These are phyloP conservation scores for Lapara coniferarum DNA, from an alignment of 2,888 invertebrate species.

Conservation along the genomic window DNA sequence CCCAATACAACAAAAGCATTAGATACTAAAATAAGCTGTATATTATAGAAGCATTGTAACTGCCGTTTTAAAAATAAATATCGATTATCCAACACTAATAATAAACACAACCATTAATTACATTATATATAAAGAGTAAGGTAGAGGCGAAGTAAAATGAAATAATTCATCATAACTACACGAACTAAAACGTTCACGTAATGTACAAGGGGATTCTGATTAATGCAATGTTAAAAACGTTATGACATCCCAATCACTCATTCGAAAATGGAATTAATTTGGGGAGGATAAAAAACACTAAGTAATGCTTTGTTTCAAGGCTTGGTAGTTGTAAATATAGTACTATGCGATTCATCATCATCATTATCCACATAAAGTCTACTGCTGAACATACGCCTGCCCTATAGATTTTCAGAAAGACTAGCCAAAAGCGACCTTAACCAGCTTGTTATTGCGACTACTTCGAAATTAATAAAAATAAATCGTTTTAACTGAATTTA, in stretches of 20 bases:
- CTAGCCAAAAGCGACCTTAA: too few relatives aligned
- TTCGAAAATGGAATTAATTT: slow-evolving; percentile 22
- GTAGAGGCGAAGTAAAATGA: not conserved
- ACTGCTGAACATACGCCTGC: too few relatives aligned
- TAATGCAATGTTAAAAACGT: slow-evolving; percentile 20
- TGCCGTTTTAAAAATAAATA: too few relatives aligned
- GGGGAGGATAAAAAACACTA: not conserved
- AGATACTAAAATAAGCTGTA: too few relatives aligned
- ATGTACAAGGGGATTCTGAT: slow-evolving; percentile 8
- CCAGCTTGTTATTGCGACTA: too few relatives aligned
- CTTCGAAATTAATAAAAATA: too few relatives aligned
- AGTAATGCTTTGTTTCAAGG: slow-evolving; percentile 9
- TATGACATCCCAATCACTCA: slow-evolving; percentile 18
- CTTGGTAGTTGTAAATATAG: not conserved
- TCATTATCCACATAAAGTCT: too few relatives aligned
- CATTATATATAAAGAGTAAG: not conserved
- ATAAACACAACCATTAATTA: not conserved
- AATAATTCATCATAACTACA: slow-evolving; percentile 1
- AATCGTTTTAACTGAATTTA: too few relatives aligned
- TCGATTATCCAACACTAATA: not conserved
- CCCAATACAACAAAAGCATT: too few relatives aligned
- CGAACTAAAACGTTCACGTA: not conserved
- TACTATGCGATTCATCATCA: too few relatives aligned
- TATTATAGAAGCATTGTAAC: too few relatives aligned
- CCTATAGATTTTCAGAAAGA: too few relatives aligned